Percentiles rank a stretch among this genome's conserved stretches.
Evolutionary conservation across 1,140 invertebrate species (phyloP).

Genomic region (Mycetomoellerius zeteki): DNA sequence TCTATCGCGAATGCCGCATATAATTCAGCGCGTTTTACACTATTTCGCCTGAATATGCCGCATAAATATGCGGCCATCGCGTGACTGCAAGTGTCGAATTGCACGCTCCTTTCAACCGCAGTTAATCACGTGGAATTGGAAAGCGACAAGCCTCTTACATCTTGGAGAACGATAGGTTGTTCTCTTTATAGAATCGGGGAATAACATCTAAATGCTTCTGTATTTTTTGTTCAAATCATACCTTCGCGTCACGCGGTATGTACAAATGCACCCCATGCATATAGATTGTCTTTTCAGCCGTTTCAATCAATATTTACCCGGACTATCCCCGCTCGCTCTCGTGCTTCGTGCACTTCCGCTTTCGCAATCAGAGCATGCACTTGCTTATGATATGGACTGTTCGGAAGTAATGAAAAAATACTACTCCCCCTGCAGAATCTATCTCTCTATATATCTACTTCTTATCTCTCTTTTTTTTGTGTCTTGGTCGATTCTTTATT

Average conservation of each 20-base stretch:
- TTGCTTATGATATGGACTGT: constrained; percentile 40
- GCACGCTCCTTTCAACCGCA: background rate
- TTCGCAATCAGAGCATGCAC: constrained; percentile 21
- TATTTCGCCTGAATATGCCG: background rate
- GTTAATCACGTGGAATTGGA: constrained; percentile 19
- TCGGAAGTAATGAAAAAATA: constrained; percentile 26
- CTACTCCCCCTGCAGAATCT: background rate
- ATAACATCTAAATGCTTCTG: background rate
- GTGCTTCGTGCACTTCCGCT: constrained; percentile 17
- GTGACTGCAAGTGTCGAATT: constrained; percentile 10
- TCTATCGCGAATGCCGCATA: background rate
- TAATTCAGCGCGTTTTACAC: constrained; percentile 24
- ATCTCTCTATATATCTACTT: too few species aligned
- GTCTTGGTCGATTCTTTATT: too few species aligned
- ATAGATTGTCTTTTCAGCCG: constrained; percentile 34
- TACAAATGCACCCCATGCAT: background rate
- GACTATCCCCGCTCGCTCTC: background rate
- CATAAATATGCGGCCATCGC: constrained; percentile 5
- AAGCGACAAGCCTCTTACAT: background rate
- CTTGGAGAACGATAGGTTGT: background rate
- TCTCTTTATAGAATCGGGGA: background rate
- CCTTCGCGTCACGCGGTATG: background rate
- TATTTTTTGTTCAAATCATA: constrained; percentile 7
- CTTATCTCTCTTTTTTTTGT: background rate
- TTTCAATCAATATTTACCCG: constrained; percentile 52